These are phyloP conservation scores for Halcyon badia DNA, from an alignment of 2,797 vertebrate species.

Conservation along the genomic window DNA sequence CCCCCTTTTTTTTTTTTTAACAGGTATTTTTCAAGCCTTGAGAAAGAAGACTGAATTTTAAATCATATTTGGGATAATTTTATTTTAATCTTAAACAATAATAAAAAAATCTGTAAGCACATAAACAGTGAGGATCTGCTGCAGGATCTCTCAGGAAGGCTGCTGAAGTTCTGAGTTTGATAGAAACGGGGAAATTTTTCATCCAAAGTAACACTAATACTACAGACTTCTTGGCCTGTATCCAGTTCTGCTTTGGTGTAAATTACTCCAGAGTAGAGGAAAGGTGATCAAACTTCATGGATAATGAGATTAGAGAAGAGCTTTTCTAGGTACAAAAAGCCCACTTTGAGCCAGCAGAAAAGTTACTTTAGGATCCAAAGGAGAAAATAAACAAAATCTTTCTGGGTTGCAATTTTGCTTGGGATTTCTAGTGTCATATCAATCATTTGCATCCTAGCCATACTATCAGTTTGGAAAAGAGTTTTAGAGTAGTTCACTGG, in stretches of 20 bases:
- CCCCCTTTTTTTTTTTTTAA: neutral
- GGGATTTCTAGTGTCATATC: neutral
- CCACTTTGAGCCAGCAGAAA: neutral
- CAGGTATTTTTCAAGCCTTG: conserved; percentile 13
- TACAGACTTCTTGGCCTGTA: neutral
- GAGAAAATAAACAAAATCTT: neutral
- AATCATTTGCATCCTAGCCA: neutral
- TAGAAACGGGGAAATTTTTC: neutral
- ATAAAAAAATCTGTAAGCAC: neutral
- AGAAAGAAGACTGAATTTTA: conserved; percentile 8
- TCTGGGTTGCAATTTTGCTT: neutral
- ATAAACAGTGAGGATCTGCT: neutral
- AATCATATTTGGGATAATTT: neutral
- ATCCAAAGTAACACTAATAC: neutral
- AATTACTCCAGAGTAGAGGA: neutral
- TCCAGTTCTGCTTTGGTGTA: neutral
- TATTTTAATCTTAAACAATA: neutral
- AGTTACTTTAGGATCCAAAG: neutral
- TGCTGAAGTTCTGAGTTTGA: neutral
- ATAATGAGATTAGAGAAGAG: neutral
- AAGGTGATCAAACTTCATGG: neutral
- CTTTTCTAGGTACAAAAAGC: neutral
- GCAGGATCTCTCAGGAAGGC: neutral
- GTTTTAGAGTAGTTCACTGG: neutral
- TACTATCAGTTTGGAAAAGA: neutral